Base-by-base conservation (phyloP, 2,888 invertebrate genomes). In the Scaptomyza caliginosa region DNA sequence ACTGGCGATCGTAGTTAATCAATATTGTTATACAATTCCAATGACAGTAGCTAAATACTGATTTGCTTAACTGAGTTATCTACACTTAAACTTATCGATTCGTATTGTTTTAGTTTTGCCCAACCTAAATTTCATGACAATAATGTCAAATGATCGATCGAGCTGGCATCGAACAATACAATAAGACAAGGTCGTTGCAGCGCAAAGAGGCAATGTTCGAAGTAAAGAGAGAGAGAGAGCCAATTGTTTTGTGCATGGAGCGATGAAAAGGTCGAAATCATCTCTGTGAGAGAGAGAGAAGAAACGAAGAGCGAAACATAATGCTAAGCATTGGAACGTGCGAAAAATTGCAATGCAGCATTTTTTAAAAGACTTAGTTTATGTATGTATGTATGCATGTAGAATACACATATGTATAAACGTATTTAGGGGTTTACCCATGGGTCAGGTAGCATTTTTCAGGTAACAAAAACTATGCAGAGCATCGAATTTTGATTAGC, bases 101-200 rank as follows among this genome's bases (percentile, higher is more conserved):
- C 26, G 26, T 13, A 40, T 54, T 57, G 56, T 66, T 69, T 24
- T n/a, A 48, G 32, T 50, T 6, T n/a, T 58, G 66, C 79, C 87
- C 67, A 85, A 73, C 86, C 79, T 79, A 67, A 67, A 78, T 87
- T 86, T 64, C 74, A 68, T 67, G 67, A 82, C 64, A 76, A 79
- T 66, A 77, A 83, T 79, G 52, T 63, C 43, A 51, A 73, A 74
- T 86, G 85, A 82, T 75, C 82, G 74, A 83, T 85, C 51, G 62
- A 78, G 48, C 42, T 30, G 17, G 21, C 59, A 45, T 16, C 26
- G 55, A 75, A 54, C 81, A 68, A 67, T 57, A 50, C 65, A 65
- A 56, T 65, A 60, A 67, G 65, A 69, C 83, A 84, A 84, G 83
- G 83, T 88, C 88, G 84, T 80, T 71, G 52, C 32, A 58, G 46